Evolutionary conservation across 2,113 vertebrate species (phyloP).

Genomic region (Bucco capensis): DNA sequence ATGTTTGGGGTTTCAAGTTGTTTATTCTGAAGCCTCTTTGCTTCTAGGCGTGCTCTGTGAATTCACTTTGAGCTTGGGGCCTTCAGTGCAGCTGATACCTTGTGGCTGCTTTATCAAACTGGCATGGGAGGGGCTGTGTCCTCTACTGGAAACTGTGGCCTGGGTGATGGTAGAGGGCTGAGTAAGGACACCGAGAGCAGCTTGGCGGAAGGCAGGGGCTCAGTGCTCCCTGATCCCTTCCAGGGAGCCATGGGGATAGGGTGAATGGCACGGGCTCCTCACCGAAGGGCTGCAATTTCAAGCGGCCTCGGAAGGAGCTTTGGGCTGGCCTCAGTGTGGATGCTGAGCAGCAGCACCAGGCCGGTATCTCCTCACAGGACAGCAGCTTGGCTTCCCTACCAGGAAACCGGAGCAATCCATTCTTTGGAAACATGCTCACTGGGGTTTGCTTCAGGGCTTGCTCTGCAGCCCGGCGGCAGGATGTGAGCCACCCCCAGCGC

Average conservation of each 20-base stretch:
- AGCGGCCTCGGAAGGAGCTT: not conserved
- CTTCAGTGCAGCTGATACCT: rapidly evolving
- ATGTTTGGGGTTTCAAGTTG: not conserved
- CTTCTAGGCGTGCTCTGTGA: not conserved
- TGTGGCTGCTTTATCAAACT: not conserved
- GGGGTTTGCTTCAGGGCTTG: not conserved
- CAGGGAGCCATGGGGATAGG: not conserved
- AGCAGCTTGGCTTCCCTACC: not conserved
- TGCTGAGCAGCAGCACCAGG: not conserved
- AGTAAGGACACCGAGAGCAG: too few species aligned
- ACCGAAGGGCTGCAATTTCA: not conserved
- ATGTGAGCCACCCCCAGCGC: not conserved
- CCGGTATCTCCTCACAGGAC: not conserved
- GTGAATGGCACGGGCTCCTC: not conserved
- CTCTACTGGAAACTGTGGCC: not conserved
- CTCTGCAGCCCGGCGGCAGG: not conserved
- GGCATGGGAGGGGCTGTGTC: rapidly evolving
- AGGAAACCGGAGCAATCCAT: not conserved
- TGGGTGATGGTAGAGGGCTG: not conserved
- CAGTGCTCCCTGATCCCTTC: rapidly evolving
- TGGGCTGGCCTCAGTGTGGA: rapidly evolving
- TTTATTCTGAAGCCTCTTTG: not conserved
- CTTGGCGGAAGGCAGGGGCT: not conserved
- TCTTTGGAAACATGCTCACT: not conserved
- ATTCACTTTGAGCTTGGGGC: not conserved